Percentiles rank a stretch among this genome's conserved stretches.
Evolutionary conservation across 2,888 invertebrate species (phyloP).

Genomic region (Drosophila nigritarsus): DNA sequence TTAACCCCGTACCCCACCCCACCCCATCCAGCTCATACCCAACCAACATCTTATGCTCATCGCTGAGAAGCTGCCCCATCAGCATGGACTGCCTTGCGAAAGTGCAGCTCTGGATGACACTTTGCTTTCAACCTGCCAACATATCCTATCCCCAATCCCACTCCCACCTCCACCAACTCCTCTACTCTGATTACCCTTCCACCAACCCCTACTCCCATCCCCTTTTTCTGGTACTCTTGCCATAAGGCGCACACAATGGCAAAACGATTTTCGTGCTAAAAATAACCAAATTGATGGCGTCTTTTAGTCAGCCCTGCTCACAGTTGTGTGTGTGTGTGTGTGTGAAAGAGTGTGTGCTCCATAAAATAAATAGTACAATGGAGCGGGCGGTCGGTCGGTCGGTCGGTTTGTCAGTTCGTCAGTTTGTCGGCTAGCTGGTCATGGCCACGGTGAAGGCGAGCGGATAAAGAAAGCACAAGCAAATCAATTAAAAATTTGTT

Average conservation of each 20-base stretch:
- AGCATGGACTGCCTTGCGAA: slow-evolving; percentile 13
- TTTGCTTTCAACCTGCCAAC: slow-evolving; percentile 28
- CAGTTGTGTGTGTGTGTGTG: neutral
- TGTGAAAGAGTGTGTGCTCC: slow-evolving; percentile 48
- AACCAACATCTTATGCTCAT: neutral
- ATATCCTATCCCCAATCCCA: neutral
- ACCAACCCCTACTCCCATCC: neutral
- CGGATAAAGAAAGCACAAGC: slow-evolving; percentile 26
- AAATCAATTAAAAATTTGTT: slow-evolving; percentile 74
- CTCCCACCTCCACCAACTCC: neutral
- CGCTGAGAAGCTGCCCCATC: slow-evolving; percentile 23
- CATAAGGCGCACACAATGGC: slow-evolving; percentile 54
- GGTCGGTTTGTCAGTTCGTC: neutral
- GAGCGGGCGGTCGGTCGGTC: neutral
- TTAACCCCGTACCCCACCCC: neutral
- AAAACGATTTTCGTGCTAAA: slow-evolving; percentile 79
- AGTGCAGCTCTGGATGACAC: slow-evolving; percentile 31
- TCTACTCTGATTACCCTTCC: neutral
- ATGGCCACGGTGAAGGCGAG: slow-evolving; percentile 80
- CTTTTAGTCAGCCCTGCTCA: slow-evolving; percentile 36
- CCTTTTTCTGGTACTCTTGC: slow-evolving; percentile 13
- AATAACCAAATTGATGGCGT: slow-evolving; percentile 77
- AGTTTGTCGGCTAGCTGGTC: slow-evolving; percentile 67
- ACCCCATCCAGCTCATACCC: neutral
- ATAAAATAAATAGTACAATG: slow-evolving; percentile 29